These are phyloP conservation scores for Idaea biselata DNA, from an alignment of 2,888 invertebrate genomes.

Conservation along the genomic window DNA sequence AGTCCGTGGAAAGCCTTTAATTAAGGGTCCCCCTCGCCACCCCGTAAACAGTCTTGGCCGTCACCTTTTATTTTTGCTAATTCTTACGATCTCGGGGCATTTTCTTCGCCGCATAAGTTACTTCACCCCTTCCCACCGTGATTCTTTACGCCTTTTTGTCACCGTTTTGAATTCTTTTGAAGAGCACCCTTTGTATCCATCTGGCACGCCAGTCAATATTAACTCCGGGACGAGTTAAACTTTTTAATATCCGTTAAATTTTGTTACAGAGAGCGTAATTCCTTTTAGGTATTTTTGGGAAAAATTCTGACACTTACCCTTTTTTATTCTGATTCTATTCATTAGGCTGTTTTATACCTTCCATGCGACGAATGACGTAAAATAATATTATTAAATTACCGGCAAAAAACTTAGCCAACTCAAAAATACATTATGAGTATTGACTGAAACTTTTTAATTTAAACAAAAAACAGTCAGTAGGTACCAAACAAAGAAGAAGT, in stretches of 20 bases:
- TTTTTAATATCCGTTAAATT: slow-evolving; percentile 81
- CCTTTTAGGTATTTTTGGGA: slow-evolving; percentile 57
- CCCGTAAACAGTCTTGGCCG: slow-evolving; percentile 75
- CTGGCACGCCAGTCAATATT: slow-evolving; percentile 81
- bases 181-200: slow-evolving; percentile 75
- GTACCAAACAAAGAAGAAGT: slow-evolving; percentile 28
- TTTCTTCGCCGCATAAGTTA: slow-evolving; percentile 81
- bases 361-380: not conserved
- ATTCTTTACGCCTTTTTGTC: slow-evolving; percentile 81
- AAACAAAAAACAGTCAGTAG: slow-evolving; percentile 15
- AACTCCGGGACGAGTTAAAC: slow-evolving; percentile 77
- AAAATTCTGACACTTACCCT: slow-evolving; percentile 26
- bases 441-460: slow-evolving; percentile 10
- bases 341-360: not conserved
- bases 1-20: slow-evolving; percentile 78
- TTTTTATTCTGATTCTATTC: slow-evolving; percentile 2
- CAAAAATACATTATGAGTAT: too few species aligned
- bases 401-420: too few species aligned
- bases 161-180: slow-evolving; percentile 79
- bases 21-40: slow-evolving; percentile 71
- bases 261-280: slow-evolving; percentile 70
- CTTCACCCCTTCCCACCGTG: slow-evolving; percentile 69
- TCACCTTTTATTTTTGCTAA: slow-evolving; percentile 81
- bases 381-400: slow-evolving; percentile 18
- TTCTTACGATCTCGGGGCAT: slow-evolving; percentile 69